Base-by-base conservation (phyloP, 2,888 invertebrate species). In the Exocentrus adspersus region DNA sequence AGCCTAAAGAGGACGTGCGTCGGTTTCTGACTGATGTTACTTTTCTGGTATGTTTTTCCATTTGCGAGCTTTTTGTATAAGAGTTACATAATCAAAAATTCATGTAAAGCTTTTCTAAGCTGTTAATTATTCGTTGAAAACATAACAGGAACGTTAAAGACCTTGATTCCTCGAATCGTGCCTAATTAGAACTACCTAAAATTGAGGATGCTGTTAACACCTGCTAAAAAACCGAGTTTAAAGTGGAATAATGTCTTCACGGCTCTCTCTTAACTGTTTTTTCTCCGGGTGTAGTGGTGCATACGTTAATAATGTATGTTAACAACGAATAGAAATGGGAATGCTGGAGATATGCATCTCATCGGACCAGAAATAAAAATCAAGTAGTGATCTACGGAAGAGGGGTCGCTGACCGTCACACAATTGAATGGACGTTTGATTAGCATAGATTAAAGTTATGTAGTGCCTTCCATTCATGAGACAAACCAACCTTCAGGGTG, bases 381-480 rank as follows among this genome's bases (percentile, higher is more conserved):
- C 37, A 12, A 37, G 37, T 37, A 14, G 37, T 37, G 37, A 37
- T 37, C 37, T 37, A 37, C 37, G 37, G 37, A 37, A 37, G 37
- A 12, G 37, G 14, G 37, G 37, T 37, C n/a, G 14, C n/a, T 12
- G 37, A 37, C 37, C 37, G 37, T 37, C 14, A 37, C 37, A 37
- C 37, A 37, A 37, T 37, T 14, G 37, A 37, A 37, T n/a, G 37
- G n/a, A 37, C 12, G 37, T 37, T n/a, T 12, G 37, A 37, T 37
- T 37, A 37, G 37, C 37, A 37, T 37, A 37, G 37, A 37, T 37
- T 37, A 37, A 37, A 37, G 14, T 37, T 37, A n/a, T n/a, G n/a
- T n/a, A 37, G 37, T 37, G 14, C 5, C n/a, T 9, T 37, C 10
- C 37, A 37, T 37, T 24, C 24, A 24, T 24, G 24, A 7, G 37